Base-by-base conservation (phyloP, 1,140 invertebrate genomes). In the Oreohelix idahoensis region DNA sequence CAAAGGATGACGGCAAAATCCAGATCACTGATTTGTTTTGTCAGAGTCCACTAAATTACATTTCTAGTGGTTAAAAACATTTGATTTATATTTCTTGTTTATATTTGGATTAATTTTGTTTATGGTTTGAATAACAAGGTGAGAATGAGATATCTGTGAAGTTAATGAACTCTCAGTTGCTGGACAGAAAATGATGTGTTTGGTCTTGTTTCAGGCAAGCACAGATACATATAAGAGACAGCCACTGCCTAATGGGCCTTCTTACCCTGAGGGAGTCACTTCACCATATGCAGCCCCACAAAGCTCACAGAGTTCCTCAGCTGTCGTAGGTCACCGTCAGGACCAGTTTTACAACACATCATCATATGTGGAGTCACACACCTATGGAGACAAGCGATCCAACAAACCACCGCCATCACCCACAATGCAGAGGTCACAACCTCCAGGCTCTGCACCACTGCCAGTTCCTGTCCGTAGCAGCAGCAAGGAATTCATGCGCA, bases 361-460 rank as follows among this genome's bases (percentile, higher is more conserved):
- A 45, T 83, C 84, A 1, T 84, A 71, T 79, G n/a, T 51, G 58
- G 66, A 86, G 83, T 85, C 74, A 45, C 83, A 77, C 53, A 45
- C 20, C 73, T 58, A 38, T 71, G 38, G 49, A 79, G 79, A 89
- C 85, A 81, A 84, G 58, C 58, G 81, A 73, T 87, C 84, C 66
- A 89, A 86, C 85, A 91, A 87, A 86, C 90, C 84, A 63, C 90
- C 86, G 73, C 89, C 86, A 38, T 88, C 89, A 23, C 87, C 88
- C 20, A 88, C 83, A 63, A 75, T 87, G 81, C 86, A 86, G 80
- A 88, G 89, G 78, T 84, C 86, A 10, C 94, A 94, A 8, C 94
- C 94, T 4, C 94, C 94, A 35, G 20, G 2, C 45, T 93, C 94
- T 11, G 94, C 63, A 29, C n/a, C 63, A 8, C 29, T 94, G 39